A percentile compares a stretch with the other conserved stretches of the same genome.
These are phyloP conservation scores for Pachypsylla venusta DNA, from an alignment of 1,140 invertebrate genomes.

Conservation along the genomic window DNA sequence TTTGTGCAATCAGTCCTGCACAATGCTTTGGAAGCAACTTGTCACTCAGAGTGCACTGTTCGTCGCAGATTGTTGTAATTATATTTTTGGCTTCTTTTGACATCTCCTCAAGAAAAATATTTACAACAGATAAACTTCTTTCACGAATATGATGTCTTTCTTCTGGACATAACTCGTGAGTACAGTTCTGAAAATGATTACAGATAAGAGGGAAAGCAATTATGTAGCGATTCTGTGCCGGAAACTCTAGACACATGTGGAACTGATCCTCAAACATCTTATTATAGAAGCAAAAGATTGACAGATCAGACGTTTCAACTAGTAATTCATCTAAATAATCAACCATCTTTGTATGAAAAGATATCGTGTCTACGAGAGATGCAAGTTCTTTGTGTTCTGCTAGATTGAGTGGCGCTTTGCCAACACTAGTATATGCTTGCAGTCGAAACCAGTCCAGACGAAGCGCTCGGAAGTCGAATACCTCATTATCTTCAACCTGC, in stretches of 20 bases:
- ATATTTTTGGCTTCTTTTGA: slow-evolving; percentile 98
- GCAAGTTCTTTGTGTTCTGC: slow-evolving; percentile 78
- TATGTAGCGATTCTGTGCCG: slow-evolving; percentile 92
- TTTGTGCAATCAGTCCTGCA: slow-evolving; percentile 70
- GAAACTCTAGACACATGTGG: slow-evolving; percentile 96
- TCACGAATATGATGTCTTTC: slow-evolving; percentile 94
- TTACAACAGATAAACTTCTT: slow-evolving; percentile 87
- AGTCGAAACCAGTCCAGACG: slow-evolving; percentile 94
- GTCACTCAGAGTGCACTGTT: slow-evolving; percentile 87
- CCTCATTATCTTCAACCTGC: slow-evolving; percentile 91
- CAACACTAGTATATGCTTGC: slow-evolving; percentile 83
- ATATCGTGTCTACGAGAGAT: slow-evolving; percentile 83
- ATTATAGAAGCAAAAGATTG: slow-evolving; percentile 92
- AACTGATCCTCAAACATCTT: slow-evolving; percentile 97
- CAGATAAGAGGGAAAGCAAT: slow-evolving; percentile 96
- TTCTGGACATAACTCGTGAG: slow-evolving; percentile 96
- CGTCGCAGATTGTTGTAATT: slow-evolving; percentile 94
- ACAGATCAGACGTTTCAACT: slow-evolving; percentile 91
- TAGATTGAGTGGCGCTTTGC: slow-evolving; percentile 59
- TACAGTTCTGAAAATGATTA: slow-evolving; percentile 93
- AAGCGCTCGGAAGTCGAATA: slow-evolving; percentile 90
- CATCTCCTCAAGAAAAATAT: slow-evolving; percentile 97
- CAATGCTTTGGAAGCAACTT: slow-evolving; percentile 90
- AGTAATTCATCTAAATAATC: slow-evolving; percentile 96
- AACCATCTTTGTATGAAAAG: slow-evolving; percentile 97